Evolutionary conservation across 2,888 invertebrate species (phyloP).

Genomic region (Lithophane socia): DNA sequence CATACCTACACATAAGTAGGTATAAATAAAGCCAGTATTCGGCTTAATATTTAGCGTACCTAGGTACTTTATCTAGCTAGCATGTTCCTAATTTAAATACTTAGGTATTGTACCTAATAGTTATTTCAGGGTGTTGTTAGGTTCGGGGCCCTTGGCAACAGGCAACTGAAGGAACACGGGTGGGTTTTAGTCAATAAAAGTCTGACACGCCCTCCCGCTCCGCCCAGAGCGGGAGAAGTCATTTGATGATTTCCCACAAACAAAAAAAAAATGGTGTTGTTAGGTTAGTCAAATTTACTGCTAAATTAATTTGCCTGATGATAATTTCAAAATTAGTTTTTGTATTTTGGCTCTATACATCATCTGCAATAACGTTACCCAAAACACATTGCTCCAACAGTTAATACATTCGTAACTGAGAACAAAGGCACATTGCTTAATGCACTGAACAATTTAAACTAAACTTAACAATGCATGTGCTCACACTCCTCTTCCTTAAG

Average conservation of each 20-base stretch:
- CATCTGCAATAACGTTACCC: slow-evolving; percentile 2
- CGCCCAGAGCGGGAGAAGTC: no score
- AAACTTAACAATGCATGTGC: slow-evolving; percentile 53
- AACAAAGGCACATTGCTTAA: slow-evolving; percentile 53
- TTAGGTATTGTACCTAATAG: not conserved
- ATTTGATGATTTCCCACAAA: no score
- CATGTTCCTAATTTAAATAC: not conserved
- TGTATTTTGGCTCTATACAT: slow-evolving; percentile 7
- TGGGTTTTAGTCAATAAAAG: no score
- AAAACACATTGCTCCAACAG: slow-evolving; percentile 37
- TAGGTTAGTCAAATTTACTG: not conserved
- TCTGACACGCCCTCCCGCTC: no score
- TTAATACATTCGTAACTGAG: slow-evolving; percentile 44
- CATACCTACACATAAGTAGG: no score
- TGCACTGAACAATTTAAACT: slow-evolving; percentile 38
- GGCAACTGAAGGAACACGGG: no score
- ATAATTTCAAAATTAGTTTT: not conserved
- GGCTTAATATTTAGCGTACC: no score
- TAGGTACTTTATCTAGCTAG: not conserved
- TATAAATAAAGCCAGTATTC: not conserved
- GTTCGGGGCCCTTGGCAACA: not conserved
- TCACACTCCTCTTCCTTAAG: slow-evolving; percentile 46
- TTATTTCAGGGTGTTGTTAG: not conserved
- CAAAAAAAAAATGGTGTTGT: no score
- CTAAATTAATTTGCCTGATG: not conserved